phyloP scores from a whole-genome alignment of 2,113 vertebrate species.

The Mustela lutreola region DNA sequence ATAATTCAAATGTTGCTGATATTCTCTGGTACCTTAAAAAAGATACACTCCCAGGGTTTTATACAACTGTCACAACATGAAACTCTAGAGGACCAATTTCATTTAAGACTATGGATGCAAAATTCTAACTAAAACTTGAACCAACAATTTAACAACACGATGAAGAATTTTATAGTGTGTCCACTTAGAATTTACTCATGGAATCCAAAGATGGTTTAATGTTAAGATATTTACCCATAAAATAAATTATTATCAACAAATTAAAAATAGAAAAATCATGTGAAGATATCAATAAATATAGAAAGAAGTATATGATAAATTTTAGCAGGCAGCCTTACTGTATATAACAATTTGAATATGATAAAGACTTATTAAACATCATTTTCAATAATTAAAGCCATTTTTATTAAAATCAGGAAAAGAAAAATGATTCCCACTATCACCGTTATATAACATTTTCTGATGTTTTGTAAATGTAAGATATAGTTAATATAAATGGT shows the following conservation, averaged over 20 bases:
- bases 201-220: constrained; percentile 4
- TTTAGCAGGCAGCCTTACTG: background rate
- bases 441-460: background rate
- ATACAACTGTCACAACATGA: background rate
- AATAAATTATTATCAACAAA: background rate
- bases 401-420: constrained; percentile 18
- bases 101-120: background rate
- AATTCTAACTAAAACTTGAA: background rate
- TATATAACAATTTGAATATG: background rate
- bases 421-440: background rate
- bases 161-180: background rate
- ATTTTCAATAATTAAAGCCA: background rate
- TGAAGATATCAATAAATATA: background rate
- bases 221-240: background rate
- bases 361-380: background rate
- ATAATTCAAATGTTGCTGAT: constrained; percentile 25
- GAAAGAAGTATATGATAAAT: background rate
- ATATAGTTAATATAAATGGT: background rate
- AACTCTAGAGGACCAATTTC: background rate
- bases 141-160: background rate
- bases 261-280: background rate
- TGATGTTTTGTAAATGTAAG: background rate
- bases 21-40: background rate
- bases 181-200: background rate
- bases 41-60: background rate